phyloP scores from a whole-genome alignment of 1,140 invertebrate genomes.

The Pemphigus obesinymphae region DNA sequence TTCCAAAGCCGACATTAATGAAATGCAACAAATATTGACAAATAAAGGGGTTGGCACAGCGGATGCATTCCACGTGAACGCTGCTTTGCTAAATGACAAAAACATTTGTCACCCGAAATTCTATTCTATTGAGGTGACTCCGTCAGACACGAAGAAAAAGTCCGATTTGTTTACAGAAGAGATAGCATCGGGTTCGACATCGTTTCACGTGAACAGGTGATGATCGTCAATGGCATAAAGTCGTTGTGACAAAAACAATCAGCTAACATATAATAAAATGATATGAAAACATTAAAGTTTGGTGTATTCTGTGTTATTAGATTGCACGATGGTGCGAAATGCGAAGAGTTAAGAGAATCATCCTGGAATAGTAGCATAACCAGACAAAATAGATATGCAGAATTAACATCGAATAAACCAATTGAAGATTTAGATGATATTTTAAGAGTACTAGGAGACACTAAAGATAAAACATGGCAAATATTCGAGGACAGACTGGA shows the following conservation, averaged over 20 bases:
- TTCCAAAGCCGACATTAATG: conserved; percentile 58
- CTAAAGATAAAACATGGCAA: neutral
- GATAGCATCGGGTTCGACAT: neutral
- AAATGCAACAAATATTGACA: conserved; percentile 64
- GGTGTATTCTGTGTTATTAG: neutral
- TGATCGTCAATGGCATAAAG: too few relatives aligned
- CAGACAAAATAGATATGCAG: neutral
- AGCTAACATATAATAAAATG: too few relatives aligned
- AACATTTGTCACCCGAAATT: neutral
- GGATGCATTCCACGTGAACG: conserved; percentile 77
- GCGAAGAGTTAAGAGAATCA: neutral
- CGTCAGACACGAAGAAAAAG: neutral
- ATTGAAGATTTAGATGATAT: neutral
- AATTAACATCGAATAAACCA: neutral
- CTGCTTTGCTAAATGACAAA: conserved; percentile 65
- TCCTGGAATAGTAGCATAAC: neutral
- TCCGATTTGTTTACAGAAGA: neutral
- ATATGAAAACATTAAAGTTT: neutral
- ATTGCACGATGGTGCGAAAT: neutral
- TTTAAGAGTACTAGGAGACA: neutral
- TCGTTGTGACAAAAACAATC: too few relatives aligned
- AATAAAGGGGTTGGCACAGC: conserved; percentile 70
- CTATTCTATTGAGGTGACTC: neutral
- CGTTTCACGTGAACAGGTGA: neutral
- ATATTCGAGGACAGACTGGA: neutral